phyloP scores from a whole-genome alignment of 1,140 invertebrate species.

The Zaprionus lachaisei region DNA sequence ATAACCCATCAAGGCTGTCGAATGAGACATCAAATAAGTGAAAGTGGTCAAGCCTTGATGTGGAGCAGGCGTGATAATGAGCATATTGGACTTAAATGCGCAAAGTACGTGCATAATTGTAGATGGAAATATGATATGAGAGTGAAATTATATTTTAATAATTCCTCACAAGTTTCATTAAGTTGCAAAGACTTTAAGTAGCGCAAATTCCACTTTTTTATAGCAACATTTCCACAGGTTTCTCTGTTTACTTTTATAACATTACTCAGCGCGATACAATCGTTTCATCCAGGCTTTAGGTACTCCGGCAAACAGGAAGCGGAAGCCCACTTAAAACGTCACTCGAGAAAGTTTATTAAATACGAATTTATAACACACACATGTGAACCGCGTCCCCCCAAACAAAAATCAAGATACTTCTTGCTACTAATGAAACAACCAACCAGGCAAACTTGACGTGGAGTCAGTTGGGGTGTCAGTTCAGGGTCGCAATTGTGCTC shows the following conservation, averaged over 20 bases:
- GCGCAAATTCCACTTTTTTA: neutral
- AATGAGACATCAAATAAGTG: constrained; percentile 22
- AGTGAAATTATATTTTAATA: neutral
- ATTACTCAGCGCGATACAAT: constrained; percentile 29
- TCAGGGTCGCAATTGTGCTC: constrained; percentile 20
- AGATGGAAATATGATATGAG: neutral
- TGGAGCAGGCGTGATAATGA: constrained; percentile 25
- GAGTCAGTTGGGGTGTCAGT: constrained; percentile 22
- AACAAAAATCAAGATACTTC: constrained; percentile 71
- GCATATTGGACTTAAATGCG: constrained; percentile 10
- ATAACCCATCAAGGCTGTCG: neutral
- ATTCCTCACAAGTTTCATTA: neutral
- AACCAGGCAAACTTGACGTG: neutral
- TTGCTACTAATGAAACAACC: constrained; percentile 50
- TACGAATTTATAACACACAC: constrained; percentile 74
- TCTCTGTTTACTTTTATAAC: constrained; percentile 11
- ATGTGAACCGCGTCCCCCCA: constrained; percentile 48
- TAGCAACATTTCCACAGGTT: neutral
- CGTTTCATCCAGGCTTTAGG: constrained; percentile 8
- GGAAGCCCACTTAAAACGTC: constrained; percentile 58
- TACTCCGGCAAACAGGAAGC: constrained; percentile 1
- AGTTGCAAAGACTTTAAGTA: neutral
- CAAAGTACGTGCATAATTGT: neutral
- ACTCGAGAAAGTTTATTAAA: constrained; percentile 72
- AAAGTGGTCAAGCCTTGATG: constrained; percentile 15